Conservation (phyloP, 2,888 invertebrate genomes). For the Drosophila nigricruria region DNA sequence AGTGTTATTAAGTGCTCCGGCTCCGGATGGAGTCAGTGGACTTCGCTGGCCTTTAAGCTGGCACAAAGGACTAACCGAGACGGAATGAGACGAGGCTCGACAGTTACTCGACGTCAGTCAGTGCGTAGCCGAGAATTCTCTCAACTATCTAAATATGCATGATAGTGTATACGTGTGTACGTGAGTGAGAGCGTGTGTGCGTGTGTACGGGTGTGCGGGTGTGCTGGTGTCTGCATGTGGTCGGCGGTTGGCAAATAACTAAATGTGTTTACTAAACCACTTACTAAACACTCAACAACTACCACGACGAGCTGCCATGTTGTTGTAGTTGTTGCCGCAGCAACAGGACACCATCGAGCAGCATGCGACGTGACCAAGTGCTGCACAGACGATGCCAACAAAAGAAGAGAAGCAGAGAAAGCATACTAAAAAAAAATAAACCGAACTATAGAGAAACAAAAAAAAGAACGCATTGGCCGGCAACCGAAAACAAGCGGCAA, state of each 20-base stretch:
- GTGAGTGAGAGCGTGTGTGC: constrained; percentile 25
- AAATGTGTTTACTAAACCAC: constrained; percentile 81
- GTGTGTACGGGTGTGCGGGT: constrained; percentile 27
- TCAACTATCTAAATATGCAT: constrained; percentile 36
- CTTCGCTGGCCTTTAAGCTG: constrained; percentile 45
- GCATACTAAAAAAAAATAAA: constrained; percentile 33
- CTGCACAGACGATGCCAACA: constrained; percentile 43
- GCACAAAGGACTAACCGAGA: constrained; percentile 36
- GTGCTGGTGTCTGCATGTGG: constrained; percentile 39
- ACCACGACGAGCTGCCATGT: constrained; percentile 40
- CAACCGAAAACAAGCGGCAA: constrained; percentile 29
- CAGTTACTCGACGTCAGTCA: constrained; percentile 24
- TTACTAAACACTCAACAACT: constrained; percentile 80
- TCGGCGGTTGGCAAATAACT: constrained; percentile 75
- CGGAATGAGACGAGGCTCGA: constrained; percentile 24
- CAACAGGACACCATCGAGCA: constrained; percentile 37
- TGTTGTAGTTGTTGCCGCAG: constrained; percentile 14
- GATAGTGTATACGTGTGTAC: constrained; percentile 19
- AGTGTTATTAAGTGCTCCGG: constrained; percentile 73
- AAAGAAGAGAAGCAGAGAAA: constrained; percentile 37
- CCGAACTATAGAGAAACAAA: constrained; percentile 39
- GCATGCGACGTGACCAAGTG: constrained; percentile 74
- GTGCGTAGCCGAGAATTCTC: constrained; percentile 49
- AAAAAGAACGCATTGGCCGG: constrained; percentile 51
- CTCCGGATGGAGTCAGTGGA: constrained; percentile 21